Percentiles rank a stretch among this genome's conserved stretches.
Evolutionary conservation across 2,888 invertebrate species (phyloP).

Genomic region (Prosapia bicincta): DNA sequence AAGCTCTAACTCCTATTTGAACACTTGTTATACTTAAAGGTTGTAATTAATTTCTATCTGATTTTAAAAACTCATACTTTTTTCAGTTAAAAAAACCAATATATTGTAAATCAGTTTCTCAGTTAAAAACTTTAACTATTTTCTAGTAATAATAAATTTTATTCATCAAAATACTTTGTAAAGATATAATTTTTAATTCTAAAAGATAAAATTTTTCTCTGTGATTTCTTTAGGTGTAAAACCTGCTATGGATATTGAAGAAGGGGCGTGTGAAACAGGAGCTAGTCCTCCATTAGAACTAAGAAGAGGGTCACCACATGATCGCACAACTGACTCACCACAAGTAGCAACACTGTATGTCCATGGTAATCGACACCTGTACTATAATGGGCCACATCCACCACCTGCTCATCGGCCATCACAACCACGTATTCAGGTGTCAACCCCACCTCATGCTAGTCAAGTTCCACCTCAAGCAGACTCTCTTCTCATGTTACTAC

Average conservation of each 20-base stretch:
- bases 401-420: constrained; percentile 46
- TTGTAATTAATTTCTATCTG: too few species aligned
- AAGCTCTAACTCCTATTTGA: too few species aligned
- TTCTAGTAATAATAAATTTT: too few species aligned
- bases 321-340: constrained; percentile 65
- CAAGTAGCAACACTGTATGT: constrained; percentile 64
- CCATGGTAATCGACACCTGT: constrained; percentile 39
- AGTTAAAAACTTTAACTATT: too few species aligned
- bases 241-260: constrained; percentile 21
- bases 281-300: constrained; percentile 36
- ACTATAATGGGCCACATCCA: constrained; percentile 44
- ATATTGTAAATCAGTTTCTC: too few species aligned
- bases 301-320: constrained; percentile 45
- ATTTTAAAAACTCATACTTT: too few species aligned
- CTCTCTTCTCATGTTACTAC: constrained; percentile 71
- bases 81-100: too few species aligned
- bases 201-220: too few species aligned
- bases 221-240: constrained; percentile 18
- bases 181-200: too few species aligned
- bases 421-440: constrained; percentile 51
- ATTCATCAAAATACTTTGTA: too few species aligned
- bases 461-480: constrained; percentile 82
- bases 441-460: constrained; percentile 67
- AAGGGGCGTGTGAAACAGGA: constrained; percentile 15
- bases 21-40: too few species aligned